Evolutionary conservation across 2,888 invertebrate species (phyloP).

Genomic region (Eilema caniola): DNA sequence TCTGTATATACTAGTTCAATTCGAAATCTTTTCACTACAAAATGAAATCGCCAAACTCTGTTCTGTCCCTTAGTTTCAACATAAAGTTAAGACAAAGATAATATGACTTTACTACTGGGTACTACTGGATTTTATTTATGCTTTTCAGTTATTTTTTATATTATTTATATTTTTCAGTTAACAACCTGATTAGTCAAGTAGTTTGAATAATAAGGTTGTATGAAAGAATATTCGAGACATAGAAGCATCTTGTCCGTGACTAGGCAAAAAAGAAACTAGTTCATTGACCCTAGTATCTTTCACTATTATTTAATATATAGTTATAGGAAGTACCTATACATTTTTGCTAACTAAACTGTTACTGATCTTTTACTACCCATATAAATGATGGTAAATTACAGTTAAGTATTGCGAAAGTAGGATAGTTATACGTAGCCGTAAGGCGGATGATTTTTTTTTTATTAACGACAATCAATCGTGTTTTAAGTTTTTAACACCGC

Average conservation of each 20-base stretch:
- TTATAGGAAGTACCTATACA: slow-evolving; percentile 1
- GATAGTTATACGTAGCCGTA: not conserved
- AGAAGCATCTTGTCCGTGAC: not conserved
- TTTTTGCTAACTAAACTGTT: slow-evolving; percentile 17
- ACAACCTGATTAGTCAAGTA: no score
- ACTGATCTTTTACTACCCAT: slow-evolving; percentile 17
- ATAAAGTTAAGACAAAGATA: no score
- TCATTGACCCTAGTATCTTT: not conserved
- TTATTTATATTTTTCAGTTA: no score
- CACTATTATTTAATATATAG: slow-evolving; percentile 6
- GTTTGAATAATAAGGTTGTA: not conserved
- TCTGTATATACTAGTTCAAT: no score
- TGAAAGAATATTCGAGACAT: not conserved
- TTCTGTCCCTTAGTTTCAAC: no score
- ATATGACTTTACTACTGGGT: no score
- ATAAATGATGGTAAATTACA: slow-evolving; percentile 34
- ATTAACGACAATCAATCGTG: slow-evolving; percentile 23
- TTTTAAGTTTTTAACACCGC: not conserved
- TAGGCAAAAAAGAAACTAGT: not conserved
- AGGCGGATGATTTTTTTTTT: slow-evolving; percentile 3
- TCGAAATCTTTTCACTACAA: no score
- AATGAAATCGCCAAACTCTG: no score
- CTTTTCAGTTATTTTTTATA: no score
- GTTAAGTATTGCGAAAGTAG: slow-evolving; percentile 15
- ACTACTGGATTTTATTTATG: no score